Conservation (phyloP, 1,140 invertebrate species). For the Drosophila persimilis region DNA sequence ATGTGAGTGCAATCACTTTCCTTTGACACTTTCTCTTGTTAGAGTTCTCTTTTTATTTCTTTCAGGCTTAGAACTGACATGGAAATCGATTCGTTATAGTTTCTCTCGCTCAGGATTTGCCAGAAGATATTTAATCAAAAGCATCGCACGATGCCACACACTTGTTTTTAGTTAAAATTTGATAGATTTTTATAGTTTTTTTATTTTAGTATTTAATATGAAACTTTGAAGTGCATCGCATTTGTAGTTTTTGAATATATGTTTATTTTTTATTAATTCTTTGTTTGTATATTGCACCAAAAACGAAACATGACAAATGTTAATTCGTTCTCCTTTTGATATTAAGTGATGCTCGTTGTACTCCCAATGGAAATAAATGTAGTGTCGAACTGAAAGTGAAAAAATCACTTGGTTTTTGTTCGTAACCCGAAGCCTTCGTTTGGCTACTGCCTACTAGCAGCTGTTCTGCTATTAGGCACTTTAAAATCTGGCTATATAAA, state of each 20-base stretch:
- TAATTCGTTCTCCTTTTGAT: too few species aligned
- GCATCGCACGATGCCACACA: neutral
- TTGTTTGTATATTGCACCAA: neutral
- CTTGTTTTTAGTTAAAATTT: neutral
- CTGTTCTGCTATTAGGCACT: too few species aligned
- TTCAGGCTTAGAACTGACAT: conserved; percentile 44
- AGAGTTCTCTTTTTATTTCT: neutral
- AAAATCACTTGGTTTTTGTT: too few species aligned
- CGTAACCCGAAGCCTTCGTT: too few species aligned
- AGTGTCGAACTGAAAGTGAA: too few species aligned
- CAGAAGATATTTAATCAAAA: neutral
- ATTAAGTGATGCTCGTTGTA: too few species aligned
- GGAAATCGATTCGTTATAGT: conserved; percentile 20
- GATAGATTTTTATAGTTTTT: neutral
- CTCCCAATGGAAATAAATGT: too few species aligned
- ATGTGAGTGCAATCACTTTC: conserved; percentile 29
- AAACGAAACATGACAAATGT: too few species aligned
- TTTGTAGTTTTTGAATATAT: neutral
- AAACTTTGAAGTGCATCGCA: neutral
- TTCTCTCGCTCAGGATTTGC: neutral
- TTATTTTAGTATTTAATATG: neutral
- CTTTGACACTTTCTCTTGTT: neutral
- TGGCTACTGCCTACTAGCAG: too few species aligned
- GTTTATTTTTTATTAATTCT: conserved; percentile 5
- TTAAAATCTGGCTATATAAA: too few species aligned